phyloP scores from a whole-genome alignment of 2,888 invertebrate species.

The Phaedon cochleariae region DNA sequence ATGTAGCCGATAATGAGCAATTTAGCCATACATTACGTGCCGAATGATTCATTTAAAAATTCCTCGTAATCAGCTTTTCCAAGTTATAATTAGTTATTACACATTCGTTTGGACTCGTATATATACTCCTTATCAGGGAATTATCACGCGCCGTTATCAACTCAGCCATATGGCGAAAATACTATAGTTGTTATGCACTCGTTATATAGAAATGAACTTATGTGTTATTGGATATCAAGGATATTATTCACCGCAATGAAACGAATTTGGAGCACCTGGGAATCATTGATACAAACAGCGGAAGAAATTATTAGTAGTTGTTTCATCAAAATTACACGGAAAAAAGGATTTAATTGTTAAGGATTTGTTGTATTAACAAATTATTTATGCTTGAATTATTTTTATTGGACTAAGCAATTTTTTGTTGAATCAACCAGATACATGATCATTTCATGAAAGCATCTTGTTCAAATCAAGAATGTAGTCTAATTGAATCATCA shows the following conservation, averaged over 20 bases:
- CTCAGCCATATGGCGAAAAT: conserved; percentile 11
- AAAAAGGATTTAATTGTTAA: too few species aligned
- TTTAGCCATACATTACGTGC: conserved; percentile 14
- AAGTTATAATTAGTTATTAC: conserved; percentile 20
- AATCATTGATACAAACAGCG: too few species aligned
- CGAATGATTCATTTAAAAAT: conserved; percentile 21
- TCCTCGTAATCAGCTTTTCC: conserved; percentile 12
- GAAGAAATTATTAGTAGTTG: too few species aligned
- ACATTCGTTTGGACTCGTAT: conserved; percentile 19
- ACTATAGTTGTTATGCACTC: conserved; percentile 1
- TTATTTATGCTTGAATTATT: too few species aligned
- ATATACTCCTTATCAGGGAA: conserved; percentile 20
- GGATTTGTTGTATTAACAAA: too few species aligned
- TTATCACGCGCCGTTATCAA: conserved; percentile 23
- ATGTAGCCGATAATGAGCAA: conserved; percentile 7
- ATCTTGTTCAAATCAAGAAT: too few species aligned
- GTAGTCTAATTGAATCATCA: too few species aligned
- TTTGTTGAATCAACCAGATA: too few species aligned
- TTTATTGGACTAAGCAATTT: too few species aligned
- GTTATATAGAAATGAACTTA: background rate
- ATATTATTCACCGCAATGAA: background rate
- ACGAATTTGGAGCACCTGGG: background rate
- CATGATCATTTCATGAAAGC: too few species aligned
- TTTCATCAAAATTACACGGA: too few species aligned
- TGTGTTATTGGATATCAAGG: background rate